Percentiles rank a stretch among this genome's conserved stretches.
Conservation (phyloP, 2,888 invertebrate species). For the Zhuqinia jingwanae region DNA sequence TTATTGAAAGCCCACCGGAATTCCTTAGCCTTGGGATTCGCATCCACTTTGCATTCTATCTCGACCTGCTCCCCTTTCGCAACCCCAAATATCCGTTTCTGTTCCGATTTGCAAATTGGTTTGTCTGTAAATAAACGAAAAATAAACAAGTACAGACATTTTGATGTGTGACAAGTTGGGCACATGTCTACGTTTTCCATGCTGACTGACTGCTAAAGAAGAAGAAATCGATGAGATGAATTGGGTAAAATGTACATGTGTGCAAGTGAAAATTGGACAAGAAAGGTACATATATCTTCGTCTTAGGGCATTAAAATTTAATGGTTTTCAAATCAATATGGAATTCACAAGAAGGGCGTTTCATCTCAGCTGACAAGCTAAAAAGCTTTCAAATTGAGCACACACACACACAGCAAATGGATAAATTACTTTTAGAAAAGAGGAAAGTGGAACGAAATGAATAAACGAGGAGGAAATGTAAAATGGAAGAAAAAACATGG, state of each 20-base stretch:
- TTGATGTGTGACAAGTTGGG: background rate
- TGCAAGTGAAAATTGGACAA: background rate
- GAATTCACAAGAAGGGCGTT: slow-evolving; percentile 1
- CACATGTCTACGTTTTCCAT: too few relatives aligned
- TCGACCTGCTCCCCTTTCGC: slow-evolving; percentile 90
- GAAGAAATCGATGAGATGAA: too few relatives aligned
- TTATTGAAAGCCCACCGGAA: slow-evolving; percentile 96
- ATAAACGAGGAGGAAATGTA: background rate
- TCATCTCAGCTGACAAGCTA: background rate
- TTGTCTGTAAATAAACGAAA: slow-evolving; percentile 85
- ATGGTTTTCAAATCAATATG: slow-evolving; percentile 12
- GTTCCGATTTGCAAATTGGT: slow-evolving; percentile 89
- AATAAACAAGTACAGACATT: background rate
- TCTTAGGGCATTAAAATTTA: slow-evolving; percentile 28
- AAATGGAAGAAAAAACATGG: too few relatives aligned
- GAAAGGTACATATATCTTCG: background rate
- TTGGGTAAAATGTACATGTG: too few relatives aligned
- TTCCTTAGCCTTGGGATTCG: slow-evolving; percentile 90
- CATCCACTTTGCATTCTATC: slow-evolving; percentile 91
- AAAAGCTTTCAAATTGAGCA: background rate
- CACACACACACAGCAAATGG: background rate
- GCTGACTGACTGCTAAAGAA: too few relatives aligned
- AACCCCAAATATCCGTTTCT: slow-evolving; percentile 91
- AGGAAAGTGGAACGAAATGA: background rate
- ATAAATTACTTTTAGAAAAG: slow-evolving; percentile 12